Conservation (phyloP, 2,797 vertebrate genomes). For the Cossypha caffra region DNA sequence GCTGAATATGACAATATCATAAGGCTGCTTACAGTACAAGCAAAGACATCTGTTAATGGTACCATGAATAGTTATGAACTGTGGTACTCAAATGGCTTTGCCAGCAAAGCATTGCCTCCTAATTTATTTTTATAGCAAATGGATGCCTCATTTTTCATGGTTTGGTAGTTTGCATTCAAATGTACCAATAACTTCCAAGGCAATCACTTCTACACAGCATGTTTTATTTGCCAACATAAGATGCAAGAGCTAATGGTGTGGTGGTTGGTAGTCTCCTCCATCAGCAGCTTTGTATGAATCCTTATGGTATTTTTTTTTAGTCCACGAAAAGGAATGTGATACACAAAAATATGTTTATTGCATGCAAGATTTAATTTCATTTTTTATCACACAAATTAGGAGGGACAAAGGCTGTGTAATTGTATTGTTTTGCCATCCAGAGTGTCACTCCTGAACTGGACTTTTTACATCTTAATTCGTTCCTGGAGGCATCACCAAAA, state of each 20-base stretch:
- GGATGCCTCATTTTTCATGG: conserved; percentile 77
- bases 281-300: conserved; percentile 43
- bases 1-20: conserved; percentile 64
- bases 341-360: neutral
- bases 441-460: neutral
- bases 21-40: conserved; percentile 68
- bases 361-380: neutral
- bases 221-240: conserved; percentile 65
- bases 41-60: conserved; percentile 79
- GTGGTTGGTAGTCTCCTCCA: conserved; percentile 52
- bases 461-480: rapidly evolving
- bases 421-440: neutral
- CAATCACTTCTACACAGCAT: conserved; percentile 68
- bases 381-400: neutral
- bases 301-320: neutral
- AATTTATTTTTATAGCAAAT: conserved; percentile 82
- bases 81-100: conserved; percentile 74
- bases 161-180: conserved; percentile 80
- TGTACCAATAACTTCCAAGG: conserved; percentile 74
- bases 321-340: neutral
- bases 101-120: conserved; percentile 73
- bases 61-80: conserved; percentile 79
- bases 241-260: conserved; percentile 55
- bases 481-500: neutral
- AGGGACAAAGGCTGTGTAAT: neutral